Base-by-base conservation (phyloP, 2,797 vertebrate genomes). In the Gobio occitaniae region DNA sequence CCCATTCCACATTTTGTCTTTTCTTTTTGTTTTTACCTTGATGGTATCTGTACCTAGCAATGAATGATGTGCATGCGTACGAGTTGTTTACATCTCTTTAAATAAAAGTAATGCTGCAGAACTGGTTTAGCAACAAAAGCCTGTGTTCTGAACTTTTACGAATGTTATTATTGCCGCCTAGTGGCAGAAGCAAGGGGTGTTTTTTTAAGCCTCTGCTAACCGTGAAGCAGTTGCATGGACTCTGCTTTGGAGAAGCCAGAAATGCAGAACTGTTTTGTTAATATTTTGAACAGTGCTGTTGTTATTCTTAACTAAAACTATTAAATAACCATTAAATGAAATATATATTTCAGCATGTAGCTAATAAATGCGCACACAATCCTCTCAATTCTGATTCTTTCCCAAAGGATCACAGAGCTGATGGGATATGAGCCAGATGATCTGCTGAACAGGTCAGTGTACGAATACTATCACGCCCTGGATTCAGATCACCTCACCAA, bases 401-500 rank as follows among this genome's bases (percentile, higher is more conserved):
- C 41, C 72, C 38, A 83, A 92, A 99, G 98, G 94, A 98, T 99
- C 94, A 99, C 98, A 75, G 98, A 99, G 90, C 94, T 99, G 89
- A 97, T 99, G 96, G 98, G 98, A 54, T 98, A 99, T 84, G 96
- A 99, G 72, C 97, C 98, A 87, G 96, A 98, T 52, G 98, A 99
- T 89, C 96, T 99, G 88, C 88, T 99, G 92, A 96, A 98, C 82
- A 96, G 94, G 68, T 99, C 98, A 48, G 96, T 99, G 88, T 99
- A 99, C 38, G 98, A 99, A 89, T 99, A 99, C 92, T 99, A 99
- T 88, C 98, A 99, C 32, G 98, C 98, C 63, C 93, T 99, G 94
- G 98, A 99, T 91, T 98, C 98, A n/a, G 98, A 99, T 92, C 97
- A 99, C 90, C 96, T 99, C 86, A 99, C 96, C 90, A 99, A 99